Evolutionary conservation across 2,797 vertebrate species (phyloP), one percentile per base, ranked within the genome.

Genomic region (Smutsia gigantea): DNA sequence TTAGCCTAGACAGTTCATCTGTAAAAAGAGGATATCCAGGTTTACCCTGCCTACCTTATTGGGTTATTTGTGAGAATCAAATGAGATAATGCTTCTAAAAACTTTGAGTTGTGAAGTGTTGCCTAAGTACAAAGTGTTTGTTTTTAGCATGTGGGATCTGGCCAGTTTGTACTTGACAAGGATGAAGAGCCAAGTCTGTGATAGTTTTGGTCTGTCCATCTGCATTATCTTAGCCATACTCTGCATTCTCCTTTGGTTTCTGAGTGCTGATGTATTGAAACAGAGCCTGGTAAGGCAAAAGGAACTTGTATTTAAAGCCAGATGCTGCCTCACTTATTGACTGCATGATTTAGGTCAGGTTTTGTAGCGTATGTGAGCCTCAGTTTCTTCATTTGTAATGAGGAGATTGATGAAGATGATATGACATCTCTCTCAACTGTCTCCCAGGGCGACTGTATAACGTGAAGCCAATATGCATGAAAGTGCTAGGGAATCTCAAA

Each of bases 111-210:
- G 42, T 59, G 82, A 74, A 55, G 46, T 57, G 69, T 88, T 86
- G 51, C 27, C 51, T 55, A 37, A 69, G 51, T 13, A 19, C 82
- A 85, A 90, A 49, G 88, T 95, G 57, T 55, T 87, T 95, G 85
- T 69, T 83, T 86, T 61, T 83, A 55, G 78, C 29, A 25, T 89
- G 96, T 87, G 95, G 97, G 91, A 77, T 75, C 72, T 53, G 83
- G 86, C 96, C 74, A 46, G 94, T 96, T 68, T 61, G 86, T 89
- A 88, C 96, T 78, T 95, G 96, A 94, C 37, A 2, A 68, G 86
- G 74, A 89, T 5, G 64, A 11, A 92, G n/a, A 95, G 92, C 78
- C 59, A 13, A 87, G 81, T 39, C 42, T 9, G 78, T 10, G 66
- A 87, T 23, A 2, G 82, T 25, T 88, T 84, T 59, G 39, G 64